Conservation (phyloP, 2,113 vertebrate species). For the Rattus norvegicus region DNA sequence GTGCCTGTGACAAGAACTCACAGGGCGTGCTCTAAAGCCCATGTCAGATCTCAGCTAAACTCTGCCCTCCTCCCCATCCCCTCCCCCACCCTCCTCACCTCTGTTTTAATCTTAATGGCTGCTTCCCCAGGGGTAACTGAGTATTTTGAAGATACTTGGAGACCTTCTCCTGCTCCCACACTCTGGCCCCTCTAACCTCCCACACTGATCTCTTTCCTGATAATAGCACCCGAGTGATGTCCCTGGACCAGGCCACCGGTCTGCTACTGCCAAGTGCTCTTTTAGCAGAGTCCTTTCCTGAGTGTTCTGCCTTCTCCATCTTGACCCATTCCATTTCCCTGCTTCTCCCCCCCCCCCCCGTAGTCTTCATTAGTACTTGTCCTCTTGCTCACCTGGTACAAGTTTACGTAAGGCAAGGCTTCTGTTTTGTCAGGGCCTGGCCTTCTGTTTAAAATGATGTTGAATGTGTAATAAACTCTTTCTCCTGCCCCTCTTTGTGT, state of each 20-base stretch:
- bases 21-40: background rate
- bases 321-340: too few relatives aligned
- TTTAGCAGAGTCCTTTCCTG: background rate
- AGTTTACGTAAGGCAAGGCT: background rate
- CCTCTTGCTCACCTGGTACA: background rate
- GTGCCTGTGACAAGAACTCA: background rate
- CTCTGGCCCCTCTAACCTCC: background rate
- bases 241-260: background rate
- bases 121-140: background rate
- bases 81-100: fast-evolving
- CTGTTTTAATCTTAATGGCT: background rate
- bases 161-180: background rate
- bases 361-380: background rate
- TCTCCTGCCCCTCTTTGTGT: background rate
- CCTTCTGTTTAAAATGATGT: background rate
- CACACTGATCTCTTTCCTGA: background rate
- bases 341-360: background rate
- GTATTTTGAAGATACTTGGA: background rate
- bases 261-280: background rate
- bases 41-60: background rate
- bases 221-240: background rate
- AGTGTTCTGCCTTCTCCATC: background rate
- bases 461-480: background rate
- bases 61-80: background rate
- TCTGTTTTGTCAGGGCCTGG: background rate